A percentile compares a stretch with the other conserved stretches of the same genome.
Conservation (phyloP, 23 tunicate species). For the Ciona savignyi region DNA sequence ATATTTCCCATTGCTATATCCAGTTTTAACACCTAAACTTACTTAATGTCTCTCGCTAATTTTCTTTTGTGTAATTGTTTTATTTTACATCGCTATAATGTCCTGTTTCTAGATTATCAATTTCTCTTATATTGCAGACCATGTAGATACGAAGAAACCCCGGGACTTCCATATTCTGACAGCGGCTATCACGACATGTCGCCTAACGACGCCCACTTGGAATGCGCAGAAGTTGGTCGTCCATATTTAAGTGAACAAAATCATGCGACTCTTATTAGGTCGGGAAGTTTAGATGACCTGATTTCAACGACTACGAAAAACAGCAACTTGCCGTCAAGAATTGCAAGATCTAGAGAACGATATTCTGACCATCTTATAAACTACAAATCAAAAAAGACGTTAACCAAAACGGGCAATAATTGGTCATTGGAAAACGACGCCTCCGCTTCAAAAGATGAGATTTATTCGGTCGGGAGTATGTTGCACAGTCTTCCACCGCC, state of each 20-base stretch:
- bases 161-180: constrained; percentile 16
- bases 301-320: not conserved
- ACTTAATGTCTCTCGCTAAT: too few relatives aligned
- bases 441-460: not conserved
- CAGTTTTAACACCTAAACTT: too few relatives aligned
- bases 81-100: too few relatives aligned
- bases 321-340: not conserved
- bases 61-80: too few relatives aligned
- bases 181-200: constrained; percentile 21
- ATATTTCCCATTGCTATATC: too few relatives aligned
- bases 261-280: not conserved
- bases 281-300: not conserved
- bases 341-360: not conserved
- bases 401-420: not conserved
- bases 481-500: not conserved
- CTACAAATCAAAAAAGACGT: not conserved
- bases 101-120: too few relatives aligned
- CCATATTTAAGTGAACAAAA: not conserved
- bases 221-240: not conserved
- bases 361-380: not conserved
- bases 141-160: not conserved
- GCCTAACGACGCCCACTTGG: not conserved
- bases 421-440: not conserved
- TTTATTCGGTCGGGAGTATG: not conserved
- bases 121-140: not conserved